Conservation (phyloP, 2,888 invertebrate species). For the Hoplodrina ambigua region DNA sequence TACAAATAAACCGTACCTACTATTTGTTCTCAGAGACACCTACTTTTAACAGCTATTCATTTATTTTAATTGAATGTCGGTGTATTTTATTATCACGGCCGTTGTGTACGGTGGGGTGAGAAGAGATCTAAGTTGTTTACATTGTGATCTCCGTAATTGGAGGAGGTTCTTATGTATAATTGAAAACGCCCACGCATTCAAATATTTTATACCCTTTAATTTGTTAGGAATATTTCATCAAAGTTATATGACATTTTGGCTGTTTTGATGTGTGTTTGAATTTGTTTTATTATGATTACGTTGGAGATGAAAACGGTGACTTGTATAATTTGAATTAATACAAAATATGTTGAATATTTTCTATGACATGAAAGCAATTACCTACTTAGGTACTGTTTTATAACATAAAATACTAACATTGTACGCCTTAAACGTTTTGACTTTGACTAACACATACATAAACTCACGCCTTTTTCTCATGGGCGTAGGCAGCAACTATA, state of each 20-base stretch:
- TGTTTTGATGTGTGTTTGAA: not conserved
- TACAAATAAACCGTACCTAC: not conserved
- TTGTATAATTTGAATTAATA: not conserved
- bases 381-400: no score
- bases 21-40: not conserved
- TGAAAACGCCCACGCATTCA: not conserved
- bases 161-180: not conserved
- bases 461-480: no score
- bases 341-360: not conserved
- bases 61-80: constrained; percentile 3
- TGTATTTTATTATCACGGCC: not conserved
- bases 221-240: not conserved
- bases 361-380: no score
- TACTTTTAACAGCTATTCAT: not conserved
- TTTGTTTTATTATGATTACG: not conserved
- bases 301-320: not conserved
- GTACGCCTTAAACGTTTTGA: no score
- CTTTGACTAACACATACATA: no score
- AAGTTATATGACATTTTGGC: not conserved
- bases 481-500: no score
- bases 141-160: not conserved
- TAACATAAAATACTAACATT: no score
- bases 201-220: not conserved
- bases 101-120: not conserved
- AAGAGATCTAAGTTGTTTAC: not conserved